These are phyloP conservation scores for Stichopus horrens DNA, from an alignment of 53 echinoderm and acorn worm species.

Conservation along the genomic window DNA sequence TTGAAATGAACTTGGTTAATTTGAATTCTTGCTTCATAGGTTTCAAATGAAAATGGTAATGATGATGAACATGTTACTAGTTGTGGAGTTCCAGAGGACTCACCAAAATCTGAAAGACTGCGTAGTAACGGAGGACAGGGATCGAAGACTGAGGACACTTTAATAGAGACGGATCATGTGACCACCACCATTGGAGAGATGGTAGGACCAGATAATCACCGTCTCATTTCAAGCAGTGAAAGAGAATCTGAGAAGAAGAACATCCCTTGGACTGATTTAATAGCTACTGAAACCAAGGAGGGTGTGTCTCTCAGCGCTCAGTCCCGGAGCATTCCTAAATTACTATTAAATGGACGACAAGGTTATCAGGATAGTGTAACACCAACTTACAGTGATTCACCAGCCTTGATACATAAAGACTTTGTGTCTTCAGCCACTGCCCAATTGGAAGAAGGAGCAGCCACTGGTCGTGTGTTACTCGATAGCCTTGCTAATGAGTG, in stretches of 20 bases:
- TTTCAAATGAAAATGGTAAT: not conserved
- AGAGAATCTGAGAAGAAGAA: too few relatives aligned
- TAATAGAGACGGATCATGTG: not conserved
- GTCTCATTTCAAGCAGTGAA: not conserved
- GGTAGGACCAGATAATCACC: not conserved
- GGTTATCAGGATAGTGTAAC: too few relatives aligned
- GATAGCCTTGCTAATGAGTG: slow-evolving; percentile 29
- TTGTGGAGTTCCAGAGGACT: not conserved
- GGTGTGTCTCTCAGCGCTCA: too few relatives aligned
- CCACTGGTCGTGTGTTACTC: not conserved
- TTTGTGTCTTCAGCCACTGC: not conserved
- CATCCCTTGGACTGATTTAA: too few relatives aligned
- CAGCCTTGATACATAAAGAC: not conserved
- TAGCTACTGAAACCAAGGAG: too few relatives aligned
- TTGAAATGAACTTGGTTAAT: not conserved
- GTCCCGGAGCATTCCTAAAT: too few relatives aligned
- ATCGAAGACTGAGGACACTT: not conserved
- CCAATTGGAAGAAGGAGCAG: not conserved
- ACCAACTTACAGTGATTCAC: too few relatives aligned
- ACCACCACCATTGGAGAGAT: not conserved
- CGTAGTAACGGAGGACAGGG: not conserved
- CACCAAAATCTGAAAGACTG: not conserved
- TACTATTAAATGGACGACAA: too few relatives aligned
- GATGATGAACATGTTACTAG: not conserved
- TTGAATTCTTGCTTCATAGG: not conserved